Evolutionary conservation across 2,113 vertebrate genomes (phyloP), one percentile per base, ranked within the genome.

Genomic region (Anhinga anhinga): DNA sequence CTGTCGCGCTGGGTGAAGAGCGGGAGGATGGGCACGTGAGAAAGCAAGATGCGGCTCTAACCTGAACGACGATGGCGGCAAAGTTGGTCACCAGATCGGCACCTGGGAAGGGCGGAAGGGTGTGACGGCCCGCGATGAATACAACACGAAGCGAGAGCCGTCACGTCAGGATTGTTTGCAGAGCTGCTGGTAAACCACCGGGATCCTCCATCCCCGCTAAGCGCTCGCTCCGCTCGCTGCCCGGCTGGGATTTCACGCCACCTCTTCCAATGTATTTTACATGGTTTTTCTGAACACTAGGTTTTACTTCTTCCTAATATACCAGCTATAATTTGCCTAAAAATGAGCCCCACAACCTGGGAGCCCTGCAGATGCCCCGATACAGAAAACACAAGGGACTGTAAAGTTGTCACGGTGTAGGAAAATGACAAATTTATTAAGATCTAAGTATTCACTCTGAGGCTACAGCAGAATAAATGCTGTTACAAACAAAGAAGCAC

Each of bases 391-490:
- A 76, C 50, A 20, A 66, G 73, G 91, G 86, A 62, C 73, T 77
- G 8, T 45, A 38, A 61, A 88, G 27, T 58, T 45, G 66, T 78
- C 88, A 66, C 63, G 9, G 23, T 49, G 83, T 58, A 83, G 73
- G 74, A 88, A 88, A 95, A 95, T 3, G 61, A 90, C 38, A 62
- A 40, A 80, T 92, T 96, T 93, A 94, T 96, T 87, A 23, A 38
- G 50, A 66, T 65, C 78, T 71, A 78, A 88, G 82, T 26, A 53
- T 47, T 88, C 93, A 71, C 45, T 83, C 67, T 38, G 81, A 93
- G 90, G 82, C 92, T 86, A 80, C 92, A 92, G 92, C 6, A 4
- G 81, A 87, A 58, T 40, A 58, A 89, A 84, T 17, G 81, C 95
- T 97, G 82, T 34, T 71, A 79, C 38, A 92, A 47, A 71, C 15